Evolutionary conservation across 2,113 vertebrate genomes (phyloP).

Genomic region (Dasyprocta punctata): DNA sequence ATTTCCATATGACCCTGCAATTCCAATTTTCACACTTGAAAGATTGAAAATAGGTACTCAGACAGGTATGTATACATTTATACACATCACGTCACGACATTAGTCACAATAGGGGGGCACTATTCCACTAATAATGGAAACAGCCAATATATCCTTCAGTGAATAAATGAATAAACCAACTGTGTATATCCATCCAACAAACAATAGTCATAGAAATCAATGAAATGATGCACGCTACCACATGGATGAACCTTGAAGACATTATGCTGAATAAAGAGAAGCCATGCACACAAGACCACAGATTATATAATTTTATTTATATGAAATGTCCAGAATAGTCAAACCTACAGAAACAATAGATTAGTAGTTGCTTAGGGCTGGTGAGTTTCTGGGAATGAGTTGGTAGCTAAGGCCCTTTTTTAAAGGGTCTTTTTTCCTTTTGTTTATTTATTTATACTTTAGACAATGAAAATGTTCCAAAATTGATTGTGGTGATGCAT

Average conservation of each 20-base stretch:
- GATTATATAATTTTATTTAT: neutral
- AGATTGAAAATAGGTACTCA: neutral
- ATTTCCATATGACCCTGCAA: neutral
- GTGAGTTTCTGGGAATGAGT: neutral
- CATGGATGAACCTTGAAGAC: neutral
- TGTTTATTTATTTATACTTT: neutral
- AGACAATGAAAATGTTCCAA: neutral
- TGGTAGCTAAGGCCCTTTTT: too few species aligned
- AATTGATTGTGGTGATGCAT: neutral
- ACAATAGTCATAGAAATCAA: neutral
- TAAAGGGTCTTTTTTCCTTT: too few species aligned
- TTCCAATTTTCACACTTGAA: neutral
- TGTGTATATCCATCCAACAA: neutral
- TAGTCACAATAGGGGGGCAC: neutral
- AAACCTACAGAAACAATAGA: neutral
- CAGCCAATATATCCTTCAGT: neutral
- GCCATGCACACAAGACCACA: neutral
- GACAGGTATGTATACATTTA: neutral
- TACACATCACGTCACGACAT: neutral
- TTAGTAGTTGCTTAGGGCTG: neutral
- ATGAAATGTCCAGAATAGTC: neutral
- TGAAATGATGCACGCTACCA: neutral
- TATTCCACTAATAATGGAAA: neutral
- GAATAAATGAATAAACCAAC: neutral
- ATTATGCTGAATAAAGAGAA: slow-evolving; percentile 3